A percentile compares a stretch with the other conserved stretches of the same genome.
phyloP scores from a whole-genome alignment of 2,797 vertebrate species.

The Gymnothorax javanicus region DNA sequence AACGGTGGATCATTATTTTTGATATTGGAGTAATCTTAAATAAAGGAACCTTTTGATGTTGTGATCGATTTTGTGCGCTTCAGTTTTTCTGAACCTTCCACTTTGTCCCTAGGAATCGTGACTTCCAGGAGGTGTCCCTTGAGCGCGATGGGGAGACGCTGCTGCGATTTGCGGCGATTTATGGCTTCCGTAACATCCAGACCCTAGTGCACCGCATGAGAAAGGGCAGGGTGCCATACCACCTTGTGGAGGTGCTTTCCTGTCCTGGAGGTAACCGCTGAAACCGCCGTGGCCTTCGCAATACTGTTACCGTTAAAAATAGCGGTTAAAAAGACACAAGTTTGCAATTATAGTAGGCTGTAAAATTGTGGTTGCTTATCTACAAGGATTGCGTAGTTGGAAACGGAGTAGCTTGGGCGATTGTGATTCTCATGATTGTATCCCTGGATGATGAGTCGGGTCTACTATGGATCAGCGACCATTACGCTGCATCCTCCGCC shows the following conservation, averaged over 20 bases:
- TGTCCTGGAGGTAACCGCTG: constrained; percentile 84
- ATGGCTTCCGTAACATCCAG: constrained; percentile 94
- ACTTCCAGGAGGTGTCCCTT: constrained; percentile 92
- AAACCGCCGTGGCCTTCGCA: neutral
- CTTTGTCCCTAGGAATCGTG: constrained; percentile 80
- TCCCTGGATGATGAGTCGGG: too few relatives aligned
- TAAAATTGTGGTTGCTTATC: too few relatives aligned
- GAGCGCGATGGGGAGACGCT: constrained; percentile 89
- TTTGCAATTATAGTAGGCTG: too few relatives aligned
- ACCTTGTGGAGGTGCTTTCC: constrained; percentile 93
- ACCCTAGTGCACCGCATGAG: constrained; percentile 89
- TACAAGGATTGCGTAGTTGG: too few relatives aligned
- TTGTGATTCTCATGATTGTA: too few relatives aligned
- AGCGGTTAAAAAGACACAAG: too few relatives aligned
- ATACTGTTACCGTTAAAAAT: neutral
- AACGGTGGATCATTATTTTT: neutral
- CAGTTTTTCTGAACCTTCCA: neutral
- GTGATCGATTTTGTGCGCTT: neutral
- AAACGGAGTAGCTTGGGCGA: too few relatives aligned
- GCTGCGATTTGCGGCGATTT: constrained; percentile 89
- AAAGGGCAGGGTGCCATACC: constrained; percentile 86
- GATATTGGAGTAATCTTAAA: neutral
- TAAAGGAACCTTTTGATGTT: neutral
- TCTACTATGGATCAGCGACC: too few relatives aligned
- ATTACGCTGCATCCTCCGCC: too few relatives aligned